These are phyloP conservation scores for Eptesicus fuscus DNA, from an alignment of 2,113 vertebrate species.

Conservation along the genomic window DNA sequence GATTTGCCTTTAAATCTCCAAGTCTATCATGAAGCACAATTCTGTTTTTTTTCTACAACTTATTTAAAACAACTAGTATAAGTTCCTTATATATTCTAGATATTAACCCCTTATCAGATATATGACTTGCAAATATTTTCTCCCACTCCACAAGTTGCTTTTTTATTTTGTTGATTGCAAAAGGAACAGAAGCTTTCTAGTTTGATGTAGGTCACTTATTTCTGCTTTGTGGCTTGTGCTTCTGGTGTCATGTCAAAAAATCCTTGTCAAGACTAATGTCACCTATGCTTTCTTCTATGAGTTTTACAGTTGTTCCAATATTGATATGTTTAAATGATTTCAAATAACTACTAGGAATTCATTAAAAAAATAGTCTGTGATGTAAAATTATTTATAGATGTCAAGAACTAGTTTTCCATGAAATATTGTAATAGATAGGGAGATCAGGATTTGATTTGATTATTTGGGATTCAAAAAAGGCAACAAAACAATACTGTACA, in stretches of 20 bases:
- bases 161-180: neutral
- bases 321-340: neutral
- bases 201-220: neutral
- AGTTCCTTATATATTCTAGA: neutral
- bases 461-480: neutral
- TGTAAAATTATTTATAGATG: conserved; percentile 34
- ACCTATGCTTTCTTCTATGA: neutral
- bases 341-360: neutral
- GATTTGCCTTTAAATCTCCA: neutral
- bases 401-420: conserved; percentile 23
- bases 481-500: conserved; percentile 9
- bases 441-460: neutral
- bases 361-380: neutral
- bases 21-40: neutral
- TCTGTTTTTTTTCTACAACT: neutral
- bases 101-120: neutral
- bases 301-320: conserved; percentile 6
- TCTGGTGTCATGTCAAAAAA: neutral
- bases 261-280: neutral
- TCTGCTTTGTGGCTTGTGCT: neutral
- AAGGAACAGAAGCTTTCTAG: neutral
- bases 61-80: neutral
- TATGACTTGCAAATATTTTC: neutral
- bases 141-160: neutral
- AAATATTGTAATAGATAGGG: conserved; percentile 19